Evolutionary conservation across 2,113 vertebrate species (phyloP), one percentile per base, ranked within the genome.

Genomic region (Diphyllodes magnificus): DNA sequence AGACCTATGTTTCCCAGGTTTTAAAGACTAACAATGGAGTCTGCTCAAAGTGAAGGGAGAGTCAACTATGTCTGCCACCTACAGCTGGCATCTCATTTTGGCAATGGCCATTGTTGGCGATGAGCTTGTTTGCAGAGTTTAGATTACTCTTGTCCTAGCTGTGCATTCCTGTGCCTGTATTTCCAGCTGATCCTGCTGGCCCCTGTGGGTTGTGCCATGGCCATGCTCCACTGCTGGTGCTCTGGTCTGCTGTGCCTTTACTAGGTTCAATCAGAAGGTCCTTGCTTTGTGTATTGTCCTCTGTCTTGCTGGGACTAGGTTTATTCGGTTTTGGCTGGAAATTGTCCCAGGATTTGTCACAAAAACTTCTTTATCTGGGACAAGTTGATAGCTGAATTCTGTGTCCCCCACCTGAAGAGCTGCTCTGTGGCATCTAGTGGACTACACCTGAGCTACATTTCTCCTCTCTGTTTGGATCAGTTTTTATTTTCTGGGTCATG

Each of bases 391-490:
- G 39, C 11, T 15, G 59, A 53, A 68, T 1, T 1, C 30, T 53
- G 0, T 33, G 22, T 65, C 19, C 30, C 9, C 10, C 44, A 33
- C 30, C n/a, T 47, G n/a, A 86, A 49, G 59, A 81, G 37, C 40
- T 49, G 7, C 72, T 80, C 1, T 5, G 31, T 60, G n/a, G 15
- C 16, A 4, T 91, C 37, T 31, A 20, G 33, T 49, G 71, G 20
- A 22, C 27, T 72, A 15, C 11, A 39, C 21, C 31, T 51, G 60
- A 86, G 33, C 72, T 33, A 8, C 39, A 10, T 61, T 77, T 91
- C n/a, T 89, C 14, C 11, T 60, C 77, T 51, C 0, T 2, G 0
- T 72, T 64, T 72, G 18, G 25, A 40, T 76, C 0, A 0, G 18
- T 69, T 91, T 83, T 73, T 40, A 16, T 75, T 44, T 64, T 70